Conservation (phyloP, 2,888 invertebrate genomes). For the Caradrina clavipalpis region DNA sequence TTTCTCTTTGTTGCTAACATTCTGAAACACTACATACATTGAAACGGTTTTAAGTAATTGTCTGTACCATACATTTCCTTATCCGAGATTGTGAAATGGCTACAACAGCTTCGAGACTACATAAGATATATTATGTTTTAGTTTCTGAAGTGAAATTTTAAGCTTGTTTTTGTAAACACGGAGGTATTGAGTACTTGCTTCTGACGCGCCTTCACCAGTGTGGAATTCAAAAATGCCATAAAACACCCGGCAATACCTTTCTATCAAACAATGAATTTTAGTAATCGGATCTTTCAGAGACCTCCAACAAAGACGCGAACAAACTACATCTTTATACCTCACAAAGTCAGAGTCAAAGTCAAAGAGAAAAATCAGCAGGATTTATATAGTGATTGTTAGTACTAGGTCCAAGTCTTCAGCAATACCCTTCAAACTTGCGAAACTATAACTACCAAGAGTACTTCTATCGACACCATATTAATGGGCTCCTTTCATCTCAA, state of each 20-base stretch:
- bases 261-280: too few species aligned
- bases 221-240: too few species aligned
- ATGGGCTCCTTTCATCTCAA: slow-evolving; percentile 56
- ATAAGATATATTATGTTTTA: slow-evolving; percentile 34
- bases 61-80: slow-evolving; percentile 50
- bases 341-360: too few species aligned
- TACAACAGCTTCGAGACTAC: slow-evolving; percentile 29
- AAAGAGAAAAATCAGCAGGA: neutral
- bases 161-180: neutral
- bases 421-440: slow-evolving; percentile 24
- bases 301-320: too few species aligned
- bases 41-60: slow-evolving; percentile 51
- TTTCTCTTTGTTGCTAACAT: slow-evolving; percentile 51
- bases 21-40: slow-evolving; percentile 40
- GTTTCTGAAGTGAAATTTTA: slow-evolving; percentile 4
- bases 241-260: too few species aligned
- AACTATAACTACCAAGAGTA: slow-evolving; percentile 24
- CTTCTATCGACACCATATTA: slow-evolving; percentile 54
- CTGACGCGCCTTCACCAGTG: too few species aligned
- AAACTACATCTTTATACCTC: too few species aligned
- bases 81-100: slow-evolving; percentile 49
- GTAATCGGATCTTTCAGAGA: too few species aligned
- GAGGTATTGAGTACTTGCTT: neutral
- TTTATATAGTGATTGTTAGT: neutral
- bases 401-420: neutral